Evolutionary conservation across 37 sponge, comb jelly and placozoan genomes (phyloP).

Genomic region (Petrosia ficiformis): DNA sequence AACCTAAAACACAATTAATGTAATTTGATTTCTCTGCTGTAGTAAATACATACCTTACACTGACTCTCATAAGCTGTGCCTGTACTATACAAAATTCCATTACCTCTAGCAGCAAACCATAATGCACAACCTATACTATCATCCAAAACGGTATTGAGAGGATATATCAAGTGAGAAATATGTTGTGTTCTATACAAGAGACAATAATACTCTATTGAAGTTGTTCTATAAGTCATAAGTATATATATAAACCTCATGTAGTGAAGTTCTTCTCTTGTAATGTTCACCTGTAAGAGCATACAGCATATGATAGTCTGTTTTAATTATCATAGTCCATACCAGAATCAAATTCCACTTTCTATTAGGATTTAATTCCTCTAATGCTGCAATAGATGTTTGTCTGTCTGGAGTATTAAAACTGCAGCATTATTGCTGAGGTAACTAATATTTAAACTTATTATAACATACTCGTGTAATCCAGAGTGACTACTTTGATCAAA

Average conservation of each 20-base stretch:
- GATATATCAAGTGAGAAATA: constrained; percentile 82
- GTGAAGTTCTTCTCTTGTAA: constrained; percentile 44
- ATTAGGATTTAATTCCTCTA: constrained; percentile 71
- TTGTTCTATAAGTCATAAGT: neutral
- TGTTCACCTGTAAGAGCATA: constrained; percentile 45
- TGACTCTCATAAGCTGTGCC: constrained; percentile 19
- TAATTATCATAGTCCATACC: too few relatives aligned
- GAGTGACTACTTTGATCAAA: constrained; percentile 59
- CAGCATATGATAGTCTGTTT: too few relatives aligned
- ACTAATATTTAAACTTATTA: neutral
- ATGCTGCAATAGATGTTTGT: constrained; percentile 47
- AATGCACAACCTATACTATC: constrained; percentile 99
- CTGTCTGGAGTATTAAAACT: constrained; percentile 91
- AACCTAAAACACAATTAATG: constrained; percentile 1
- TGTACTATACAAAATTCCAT: constrained; percentile 44
- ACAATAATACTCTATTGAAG: constrained; percentile 3
- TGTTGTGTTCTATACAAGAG: constrained; percentile 34
- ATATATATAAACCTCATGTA: constrained; percentile 22
- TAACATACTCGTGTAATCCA: neutral
- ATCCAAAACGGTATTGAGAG: constrained; percentile 89
- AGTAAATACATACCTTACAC: constrained; percentile 17
- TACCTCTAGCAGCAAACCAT: constrained; percentile 95
- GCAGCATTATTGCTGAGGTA: neutral
- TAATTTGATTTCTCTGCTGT: too few relatives aligned
- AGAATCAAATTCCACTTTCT: constrained; percentile 88